Evolutionary conservation across 2,888 invertebrate species (phyloP).

Genomic region (Lasioglossum leucozonium): DNA sequence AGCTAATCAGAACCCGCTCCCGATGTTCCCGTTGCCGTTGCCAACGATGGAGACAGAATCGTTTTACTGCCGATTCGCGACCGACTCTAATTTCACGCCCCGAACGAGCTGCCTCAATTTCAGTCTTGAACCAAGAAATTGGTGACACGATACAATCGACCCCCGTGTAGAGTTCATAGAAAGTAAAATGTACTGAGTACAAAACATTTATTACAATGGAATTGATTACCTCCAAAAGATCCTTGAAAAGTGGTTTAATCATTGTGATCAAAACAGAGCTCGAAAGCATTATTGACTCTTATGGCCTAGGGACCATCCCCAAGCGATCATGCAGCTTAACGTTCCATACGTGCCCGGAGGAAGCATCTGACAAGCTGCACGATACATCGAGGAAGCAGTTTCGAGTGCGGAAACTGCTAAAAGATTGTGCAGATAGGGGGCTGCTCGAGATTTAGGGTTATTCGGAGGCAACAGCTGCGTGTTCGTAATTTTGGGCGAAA

Average conservation of each 20-base stretch:
- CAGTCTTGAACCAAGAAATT: neutral
- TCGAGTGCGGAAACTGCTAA: constrained; percentile 2
- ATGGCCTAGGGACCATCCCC: too few species aligned
- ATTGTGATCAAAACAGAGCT: too few species aligned
- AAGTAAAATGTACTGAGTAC: neutral
- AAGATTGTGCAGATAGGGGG: neutral
- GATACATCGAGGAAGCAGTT: constrained; percentile 1
- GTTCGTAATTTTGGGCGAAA: neutral
- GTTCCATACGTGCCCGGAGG: neutral
- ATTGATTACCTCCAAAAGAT: too few species aligned
- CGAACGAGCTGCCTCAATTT: neutral
- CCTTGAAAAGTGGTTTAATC: too few species aligned
- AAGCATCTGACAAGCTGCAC: neutral
- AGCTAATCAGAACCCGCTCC: constrained; percentile 16
- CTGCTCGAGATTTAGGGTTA: neutral
- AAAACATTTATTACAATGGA: neutral
- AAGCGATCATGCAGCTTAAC: too few species aligned
- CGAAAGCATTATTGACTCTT: too few species aligned
- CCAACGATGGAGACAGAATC: neutral
- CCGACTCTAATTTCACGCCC: neutral
- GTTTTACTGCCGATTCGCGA: neutral
- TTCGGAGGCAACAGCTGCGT: neutral
- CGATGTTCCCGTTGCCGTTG: neutral
- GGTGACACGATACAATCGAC: neutral
- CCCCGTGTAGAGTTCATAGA: neutral